Percentiles rank a stretch among this genome's conserved stretches.
These are phyloP conservation scores for Aspiorhynchus laticeps DNA, from an alignment of 2,113 vertebrate species.

Conservation along the genomic window DNA sequence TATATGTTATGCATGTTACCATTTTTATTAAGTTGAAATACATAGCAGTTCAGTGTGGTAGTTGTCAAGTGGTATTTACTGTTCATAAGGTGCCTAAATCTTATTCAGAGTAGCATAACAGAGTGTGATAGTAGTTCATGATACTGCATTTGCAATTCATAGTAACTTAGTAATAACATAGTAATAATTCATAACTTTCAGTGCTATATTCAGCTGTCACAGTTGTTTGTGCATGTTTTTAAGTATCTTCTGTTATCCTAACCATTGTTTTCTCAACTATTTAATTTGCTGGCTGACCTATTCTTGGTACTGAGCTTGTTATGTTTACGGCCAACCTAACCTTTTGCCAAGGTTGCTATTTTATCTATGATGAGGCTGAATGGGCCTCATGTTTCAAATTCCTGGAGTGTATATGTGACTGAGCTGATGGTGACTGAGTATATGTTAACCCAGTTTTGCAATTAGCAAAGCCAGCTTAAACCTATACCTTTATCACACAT, in stretches of 20 bases:
- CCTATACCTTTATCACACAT: not conserved
- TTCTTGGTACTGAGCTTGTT: not conserved
- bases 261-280: not conserved
- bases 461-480: not conserved
- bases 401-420: conserved; percentile 1
- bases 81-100: not conserved
- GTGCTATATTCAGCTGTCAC: not conserved
- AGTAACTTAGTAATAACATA: not conserved
- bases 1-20: not conserved
- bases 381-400: conserved; percentile 45
- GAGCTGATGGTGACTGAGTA: not conserved
- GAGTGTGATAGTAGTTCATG: not conserved
- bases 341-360: conserved; percentile 39
- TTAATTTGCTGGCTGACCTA: not conserved
- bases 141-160: not conserved
- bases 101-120: not conserved
- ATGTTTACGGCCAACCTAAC: not conserved
- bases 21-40: not conserved
- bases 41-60: not conserved
- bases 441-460: conserved; percentile 13
- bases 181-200: not conserved
- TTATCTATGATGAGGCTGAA: conserved; percentile 28
- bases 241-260: too few species aligned
- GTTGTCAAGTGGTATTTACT: not conserved
- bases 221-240: not conserved